Evolutionary conservation across 64 coral and sea anemone species (phyloP).

Genomic region (Montipora sp.): DNA sequence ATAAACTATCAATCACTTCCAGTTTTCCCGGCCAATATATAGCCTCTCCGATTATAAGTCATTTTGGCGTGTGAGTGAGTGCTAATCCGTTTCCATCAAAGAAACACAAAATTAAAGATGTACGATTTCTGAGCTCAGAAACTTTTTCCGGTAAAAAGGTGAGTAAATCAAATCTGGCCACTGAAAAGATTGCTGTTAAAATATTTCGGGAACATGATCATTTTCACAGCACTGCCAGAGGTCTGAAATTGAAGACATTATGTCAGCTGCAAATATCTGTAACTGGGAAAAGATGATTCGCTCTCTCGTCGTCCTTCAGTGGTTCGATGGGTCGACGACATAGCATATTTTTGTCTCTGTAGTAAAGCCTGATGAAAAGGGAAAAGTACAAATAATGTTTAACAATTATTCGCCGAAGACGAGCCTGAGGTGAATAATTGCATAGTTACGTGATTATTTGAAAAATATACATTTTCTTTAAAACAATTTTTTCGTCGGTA

Average conservation of each 20-base stretch:
- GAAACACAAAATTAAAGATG: not conserved
- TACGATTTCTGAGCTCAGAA: not conserved
- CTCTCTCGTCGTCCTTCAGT: slow-evolving; percentile 65
- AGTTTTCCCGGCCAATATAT: no score
- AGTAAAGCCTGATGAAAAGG: slow-evolving; percentile 65
- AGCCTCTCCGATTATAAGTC: no score
- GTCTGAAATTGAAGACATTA: not conserved
- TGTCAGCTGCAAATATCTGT: slow-evolving; percentile 76
- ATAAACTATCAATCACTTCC: not conserved
- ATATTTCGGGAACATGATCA: no score
- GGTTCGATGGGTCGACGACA: slow-evolving; percentile 85
- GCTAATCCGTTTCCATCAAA: no score
- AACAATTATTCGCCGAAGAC: no score
- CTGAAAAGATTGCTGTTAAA: no score
- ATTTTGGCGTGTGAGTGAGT: no score
- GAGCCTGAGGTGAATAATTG: no score
- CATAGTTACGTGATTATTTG: no score
- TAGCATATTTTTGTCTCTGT: slow-evolving; percentile 64
- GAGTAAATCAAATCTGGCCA: not conserved
- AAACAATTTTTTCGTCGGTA: no score
- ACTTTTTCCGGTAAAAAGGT: not conserved
- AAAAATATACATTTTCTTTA: no score
- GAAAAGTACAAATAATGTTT: not conserved
- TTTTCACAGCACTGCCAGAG: no score
- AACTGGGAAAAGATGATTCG: slow-evolving; percentile 84